These are phyloP conservation scores for Ochotona princeps DNA, from an alignment of 2,113 vertebrate genomes.

Conservation along the genomic window DNA sequence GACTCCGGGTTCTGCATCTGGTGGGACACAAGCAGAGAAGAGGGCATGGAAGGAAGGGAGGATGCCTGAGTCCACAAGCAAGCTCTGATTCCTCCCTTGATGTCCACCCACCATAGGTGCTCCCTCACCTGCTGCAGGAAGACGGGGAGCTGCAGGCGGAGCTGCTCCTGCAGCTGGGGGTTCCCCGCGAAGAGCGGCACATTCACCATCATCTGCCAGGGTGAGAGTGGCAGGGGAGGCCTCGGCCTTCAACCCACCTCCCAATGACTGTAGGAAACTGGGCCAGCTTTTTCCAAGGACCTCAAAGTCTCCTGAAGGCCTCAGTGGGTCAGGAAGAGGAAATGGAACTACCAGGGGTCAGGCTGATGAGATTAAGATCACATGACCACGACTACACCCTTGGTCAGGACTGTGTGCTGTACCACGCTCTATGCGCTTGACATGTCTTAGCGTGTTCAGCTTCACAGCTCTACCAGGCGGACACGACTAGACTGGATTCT, in stretches of 20 bases:
- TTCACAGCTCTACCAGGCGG: background rate
- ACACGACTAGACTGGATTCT: background rate
- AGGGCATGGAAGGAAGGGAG: background rate
- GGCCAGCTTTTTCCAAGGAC: slow-evolving; percentile 12
- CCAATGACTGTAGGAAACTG: background rate
- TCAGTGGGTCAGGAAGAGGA: background rate
- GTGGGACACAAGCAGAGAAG: slow-evolving; percentile 41
- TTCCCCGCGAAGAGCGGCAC: slow-evolving; percentile 98
- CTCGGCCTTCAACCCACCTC: background rate
- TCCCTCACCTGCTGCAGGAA: slow-evolving; percentile 96
- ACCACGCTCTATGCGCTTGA: background rate
- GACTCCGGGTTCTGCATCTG: slow-evolving; percentile 99
- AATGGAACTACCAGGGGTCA: background rate
- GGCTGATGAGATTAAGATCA: background rate
- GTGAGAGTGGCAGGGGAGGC: slow-evolving; percentile 40
- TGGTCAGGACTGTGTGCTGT: accelerated
- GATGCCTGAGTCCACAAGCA: accelerated
- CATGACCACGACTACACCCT: accelerated
- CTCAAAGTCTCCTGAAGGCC: background rate
- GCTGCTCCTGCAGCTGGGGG: slow-evolving; percentile 97
- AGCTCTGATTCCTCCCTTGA: background rate
- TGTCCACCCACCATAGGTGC: background rate
- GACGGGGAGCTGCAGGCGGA: slow-evolving; percentile 95
- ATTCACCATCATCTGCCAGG: slow-evolving; percentile 96
- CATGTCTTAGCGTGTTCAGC: background rate